Base-by-base conservation (phyloP, 1,140 invertebrate genomes). In the Brachionus manjavacas region DNA sequence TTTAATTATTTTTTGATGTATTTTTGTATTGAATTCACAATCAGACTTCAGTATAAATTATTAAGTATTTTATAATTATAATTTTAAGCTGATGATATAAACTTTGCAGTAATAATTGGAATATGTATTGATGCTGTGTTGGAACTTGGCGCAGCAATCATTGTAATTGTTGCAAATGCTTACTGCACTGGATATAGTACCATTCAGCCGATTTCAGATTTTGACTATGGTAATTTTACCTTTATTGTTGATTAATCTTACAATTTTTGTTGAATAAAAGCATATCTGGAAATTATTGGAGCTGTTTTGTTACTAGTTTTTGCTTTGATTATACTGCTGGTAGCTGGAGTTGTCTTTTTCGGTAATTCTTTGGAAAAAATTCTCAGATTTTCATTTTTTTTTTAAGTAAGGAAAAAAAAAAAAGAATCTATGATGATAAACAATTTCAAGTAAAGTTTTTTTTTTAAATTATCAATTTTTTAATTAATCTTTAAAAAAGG, bases 271-370 rank as follows among this genome's bases (percentile, higher is more conserved):
- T 55, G 1, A 49, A 41, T 12, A 35, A 35, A 80, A 81, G 79
- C 79, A 28, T 81, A 64, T 68, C 11, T 81, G 79, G 79, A 81
- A 81, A 43, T 81, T 9, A 81, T 81, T 46, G 79, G 79, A 35
- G 52, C 52, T 23, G 52, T 20, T 35, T 81, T 81, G n/a, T 60
- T 81, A 23, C 79, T 81, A 20, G n/a, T 64, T n/a, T 81, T 81
- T 35, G 79, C 79, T 28, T 16, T 81, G 12, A 20, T 81, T 12
- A 16, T 60, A 12, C 79, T 81, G 2, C 35, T 81, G 41, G 41
- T 60, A 23, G 52, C 52, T 12, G 79, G 52, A n/a, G 31, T 81
- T 1, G 12, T 81, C 8, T 81, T 46, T 68, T 81, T 64, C 16
- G 16, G 79, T 81, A 81, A 81, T 11, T 28, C 7, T 16, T 41